Base-by-base conservation (phyloP, 2,113 vertebrate species). In the Hirundichthys speculiger region DNA sequence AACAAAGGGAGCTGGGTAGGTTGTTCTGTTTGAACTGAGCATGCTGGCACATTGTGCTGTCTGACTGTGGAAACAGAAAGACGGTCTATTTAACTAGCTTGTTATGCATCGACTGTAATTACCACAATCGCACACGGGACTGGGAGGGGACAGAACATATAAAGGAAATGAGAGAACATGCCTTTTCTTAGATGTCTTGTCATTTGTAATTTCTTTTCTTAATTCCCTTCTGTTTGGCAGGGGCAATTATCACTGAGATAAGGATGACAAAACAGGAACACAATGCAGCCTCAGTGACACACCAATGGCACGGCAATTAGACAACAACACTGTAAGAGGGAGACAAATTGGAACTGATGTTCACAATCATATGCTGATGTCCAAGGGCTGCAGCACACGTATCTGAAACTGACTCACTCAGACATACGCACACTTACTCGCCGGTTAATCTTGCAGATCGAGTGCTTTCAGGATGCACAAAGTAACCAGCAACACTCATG, bases 71-170 rank as follows among this genome's bases (percentile, higher is more conserved):
- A 77, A 79, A 85, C 80, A 86, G 80, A 84, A 72, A 70, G 78
- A 73, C 25, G 80, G 78, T 76, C 83, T 86, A 82, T 89, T 88
- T 88, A 86, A 85, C 76, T 75, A 53, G 84, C 80, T 78, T 80
- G 87, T 90, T 90, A 76, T 82, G 83, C 86, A 80, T 81, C 73
- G 67, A 78, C 88, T 75, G 75, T 87, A 89, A 92, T 90, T 88
- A 88, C 79, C 76, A 82, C 86, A 80, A 77, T 71, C 79, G 84
- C 71, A 55, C 69, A 30, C 60, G 58, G 82, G 57, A 73, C 54
- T 50, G 53, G 77, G 84, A 83, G 69, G 74, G 70, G 64, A 66
- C 68, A 48, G 63, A 71, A 50, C 67, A 76, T 75, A 88, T 82
- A 86, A 87, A 85, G 80, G 69, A 82, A 88, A 85, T 75, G 76